These are phyloP conservation scores for Chironomus tentans DNA, from an alignment of 2,888 invertebrate species.

Conservation along the genomic window DNA sequence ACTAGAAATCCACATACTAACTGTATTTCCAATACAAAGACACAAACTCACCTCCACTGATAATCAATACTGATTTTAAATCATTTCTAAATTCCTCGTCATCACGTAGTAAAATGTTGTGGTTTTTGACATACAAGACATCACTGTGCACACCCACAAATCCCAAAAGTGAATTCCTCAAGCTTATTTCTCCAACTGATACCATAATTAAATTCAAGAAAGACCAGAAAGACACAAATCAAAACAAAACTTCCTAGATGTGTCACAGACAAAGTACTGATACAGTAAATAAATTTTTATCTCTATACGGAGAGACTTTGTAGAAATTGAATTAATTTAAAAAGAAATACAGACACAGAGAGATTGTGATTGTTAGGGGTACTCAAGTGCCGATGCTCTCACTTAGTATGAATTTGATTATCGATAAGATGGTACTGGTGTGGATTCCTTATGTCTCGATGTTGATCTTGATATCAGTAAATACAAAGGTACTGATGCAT, in stretches of 20 bases:
- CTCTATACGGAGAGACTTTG: too few relatives aligned
- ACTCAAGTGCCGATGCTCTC: too few relatives aligned
- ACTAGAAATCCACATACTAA: neutral
- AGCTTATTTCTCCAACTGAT: neutral
- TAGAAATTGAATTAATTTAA: too few relatives aligned
- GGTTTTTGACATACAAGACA: neutral
- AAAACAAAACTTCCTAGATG: neutral
- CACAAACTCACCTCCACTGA: neutral
- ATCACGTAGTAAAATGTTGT: neutral
- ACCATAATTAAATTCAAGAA: neutral
- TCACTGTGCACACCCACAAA: neutral
- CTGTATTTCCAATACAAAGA: neutral
- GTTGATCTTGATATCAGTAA: too few relatives aligned
- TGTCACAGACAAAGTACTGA: too few relatives aligned
- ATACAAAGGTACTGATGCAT: too few relatives aligned
- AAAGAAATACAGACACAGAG: too few relatives aligned
- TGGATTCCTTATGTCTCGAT: too few relatives aligned
- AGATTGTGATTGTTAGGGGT: too few relatives aligned
- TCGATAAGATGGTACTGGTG: too few relatives aligned
- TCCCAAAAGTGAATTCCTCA: slow-evolving; percentile 3
- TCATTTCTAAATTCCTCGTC: slow-evolving; percentile 9
- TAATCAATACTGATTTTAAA: neutral
- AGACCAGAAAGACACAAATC: neutral
- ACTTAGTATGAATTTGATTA: too few relatives aligned
- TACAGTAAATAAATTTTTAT: too few relatives aligned